Base-by-base conservation (phyloP, 1,140 invertebrate genomes). In the Acyrthosiphon pisum region DNA sequence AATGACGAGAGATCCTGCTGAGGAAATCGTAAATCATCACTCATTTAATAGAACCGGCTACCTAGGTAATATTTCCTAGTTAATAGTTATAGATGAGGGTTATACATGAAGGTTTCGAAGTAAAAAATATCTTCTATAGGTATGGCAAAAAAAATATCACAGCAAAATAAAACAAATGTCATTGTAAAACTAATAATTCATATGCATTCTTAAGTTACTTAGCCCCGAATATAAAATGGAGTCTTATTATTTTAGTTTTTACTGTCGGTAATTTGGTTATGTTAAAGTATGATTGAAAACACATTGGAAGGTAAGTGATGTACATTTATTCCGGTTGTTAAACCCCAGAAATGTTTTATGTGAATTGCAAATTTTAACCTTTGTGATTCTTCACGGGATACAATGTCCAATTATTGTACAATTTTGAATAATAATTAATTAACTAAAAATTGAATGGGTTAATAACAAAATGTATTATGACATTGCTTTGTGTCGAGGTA, bases 301-400 rank as follows among this genome's bases (percentile, higher is more conserved):
- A 88, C 50, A 50, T 50, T 88, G n/a, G 48, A 89, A 50, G 46
- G n/a, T 46, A 87, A n/a, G 14, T n/a, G 22, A 50, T 7, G n/a
- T n/a, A 35, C n/a, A 88, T 50, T 88, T 50, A 88, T 50, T 90
- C 50, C 53, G 89, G 89, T 90, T 90, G 41, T 90, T 90, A 60
- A 89, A 90, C 53, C 37, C 18, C 44, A 37, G 22, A 91, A 91
- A 91, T 50, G 23, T 48, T 48, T 35, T n/a, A 48, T 83, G 90
- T 91, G 90, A 91, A 91, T 91, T 91, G 90, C 90, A 91, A 91
- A 91, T 91, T 91, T 91, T 91, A 81, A 91, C 90, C 90, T 91
- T 91, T 91, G 90, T 48, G n/a, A 41, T 46, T 81, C 53, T 68
- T 68, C 30, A 37, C 37, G 41, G 53, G 23, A 91, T 35, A 68